phyloP scores from a whole-genome alignment of 2,113 vertebrate species.

The Monarcha castaneiventris region DNA sequence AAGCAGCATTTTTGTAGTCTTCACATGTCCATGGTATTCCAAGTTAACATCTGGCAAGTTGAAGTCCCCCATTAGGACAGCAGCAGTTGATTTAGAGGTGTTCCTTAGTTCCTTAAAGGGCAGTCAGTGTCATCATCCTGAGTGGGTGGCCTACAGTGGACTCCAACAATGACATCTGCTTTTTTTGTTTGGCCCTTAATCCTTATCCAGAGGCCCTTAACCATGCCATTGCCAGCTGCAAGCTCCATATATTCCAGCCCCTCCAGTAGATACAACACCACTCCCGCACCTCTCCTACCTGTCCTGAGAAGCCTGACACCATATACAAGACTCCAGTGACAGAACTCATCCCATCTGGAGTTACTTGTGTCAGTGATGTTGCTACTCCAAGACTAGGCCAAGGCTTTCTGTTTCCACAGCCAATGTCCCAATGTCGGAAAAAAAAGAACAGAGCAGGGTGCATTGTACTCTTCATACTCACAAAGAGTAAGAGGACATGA shows the following conservation, averaged over 20 bases:
- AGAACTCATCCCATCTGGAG: not conserved
- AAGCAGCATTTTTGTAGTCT: not conserved
- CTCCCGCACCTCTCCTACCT: not conserved
- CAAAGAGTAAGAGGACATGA: not conserved
- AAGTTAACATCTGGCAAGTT: not conserved
- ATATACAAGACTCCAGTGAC: not conserved
- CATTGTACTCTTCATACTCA: not conserved
- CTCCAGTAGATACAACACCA: not conserved
- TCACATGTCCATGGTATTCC: not conserved
- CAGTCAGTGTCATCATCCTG: not conserved
- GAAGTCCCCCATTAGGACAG: not conserved
- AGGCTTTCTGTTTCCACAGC: not conserved
- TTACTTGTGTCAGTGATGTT: no score
- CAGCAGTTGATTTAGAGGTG: not conserved
- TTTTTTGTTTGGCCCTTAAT: not conserved
- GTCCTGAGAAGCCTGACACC: not conserved
- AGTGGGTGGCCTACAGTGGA: not conserved
- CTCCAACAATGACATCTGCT: not conserved
- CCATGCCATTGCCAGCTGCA: not conserved
- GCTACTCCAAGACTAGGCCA: not conserved
- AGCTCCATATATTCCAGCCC: not conserved
- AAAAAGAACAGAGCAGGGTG: not conserved
- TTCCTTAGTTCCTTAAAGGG: not conserved
- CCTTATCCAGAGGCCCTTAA: not conserved
- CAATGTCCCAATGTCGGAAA: rapidly evolving